Evolutionary conservation across 2,113 vertebrate genomes (phyloP).

Genomic region (Picathartes gymnocephalus): DNA sequence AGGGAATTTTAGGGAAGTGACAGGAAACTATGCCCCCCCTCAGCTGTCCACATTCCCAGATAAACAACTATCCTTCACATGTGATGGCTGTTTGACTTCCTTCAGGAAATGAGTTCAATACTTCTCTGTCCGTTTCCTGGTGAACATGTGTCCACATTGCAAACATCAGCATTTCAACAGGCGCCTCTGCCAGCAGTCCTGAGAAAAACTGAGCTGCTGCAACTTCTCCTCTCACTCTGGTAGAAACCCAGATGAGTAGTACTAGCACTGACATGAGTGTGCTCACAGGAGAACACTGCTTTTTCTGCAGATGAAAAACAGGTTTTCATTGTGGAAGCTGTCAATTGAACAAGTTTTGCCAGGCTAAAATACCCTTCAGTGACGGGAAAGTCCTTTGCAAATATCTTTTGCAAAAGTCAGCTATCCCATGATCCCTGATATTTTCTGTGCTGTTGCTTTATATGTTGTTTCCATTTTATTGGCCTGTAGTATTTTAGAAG

Average conservation of each 20-base stretch:
- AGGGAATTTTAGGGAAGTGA: not conserved
- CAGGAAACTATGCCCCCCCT: not conserved
- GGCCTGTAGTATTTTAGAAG: not conserved
- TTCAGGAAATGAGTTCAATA: conserved; percentile 33
- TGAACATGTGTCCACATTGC: conserved; percentile 16
- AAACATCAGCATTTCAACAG: not conserved
- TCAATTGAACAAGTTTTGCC: not conserved
- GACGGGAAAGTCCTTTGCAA: not conserved
- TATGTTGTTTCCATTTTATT: not conserved
- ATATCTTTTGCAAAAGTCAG: not conserved
- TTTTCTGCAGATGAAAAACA: not conserved
- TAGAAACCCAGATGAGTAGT: not conserved
- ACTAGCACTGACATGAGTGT: not conserved
- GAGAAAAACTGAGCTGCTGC: not conserved
- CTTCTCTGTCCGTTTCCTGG: not conserved
- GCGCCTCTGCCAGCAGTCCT: not conserved
- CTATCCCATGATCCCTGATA: not conserved
- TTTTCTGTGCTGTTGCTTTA: not conserved
- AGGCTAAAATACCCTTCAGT: not conserved
- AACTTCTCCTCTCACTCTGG: not conserved
- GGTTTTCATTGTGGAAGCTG: not conserved
- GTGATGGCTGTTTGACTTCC: conserved; percentile 3
- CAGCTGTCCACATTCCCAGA: not conserved
- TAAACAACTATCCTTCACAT: not conserved
- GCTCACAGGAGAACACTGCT: not conserved